Conservation (phyloP, 2,113 vertebrate species). For the Chaetops frenatus region DNA sequence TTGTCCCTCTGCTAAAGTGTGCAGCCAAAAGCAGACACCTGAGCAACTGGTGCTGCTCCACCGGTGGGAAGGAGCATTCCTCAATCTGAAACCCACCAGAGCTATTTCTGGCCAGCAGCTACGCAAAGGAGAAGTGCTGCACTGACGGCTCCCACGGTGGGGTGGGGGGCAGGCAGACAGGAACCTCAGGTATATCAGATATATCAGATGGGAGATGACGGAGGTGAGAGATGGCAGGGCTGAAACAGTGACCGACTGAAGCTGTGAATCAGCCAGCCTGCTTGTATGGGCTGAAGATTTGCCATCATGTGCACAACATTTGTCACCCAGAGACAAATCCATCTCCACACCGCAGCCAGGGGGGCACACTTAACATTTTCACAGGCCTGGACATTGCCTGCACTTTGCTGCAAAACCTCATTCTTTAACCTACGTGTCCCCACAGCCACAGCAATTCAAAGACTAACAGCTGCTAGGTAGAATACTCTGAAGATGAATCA, state of each 20-base stretch:
- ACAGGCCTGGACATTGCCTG: fast-evolving
- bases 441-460: not conserved
- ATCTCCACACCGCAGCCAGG: not conserved
- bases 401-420: not conserved
- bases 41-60: not conserved
- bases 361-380: not conserved
- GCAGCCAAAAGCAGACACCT: not conserved
- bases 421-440: fast-evolving
- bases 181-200: conserved; percentile 12
- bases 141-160: not conserved
- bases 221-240: not conserved
- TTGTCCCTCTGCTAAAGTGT: fast-evolving
- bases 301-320: not conserved
- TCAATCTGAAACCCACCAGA: not conserved
- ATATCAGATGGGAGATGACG: not conserved
- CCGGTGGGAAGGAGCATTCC: not conserved
- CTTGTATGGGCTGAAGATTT: not conserved
- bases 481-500: not conserved
- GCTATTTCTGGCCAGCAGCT: conserved; percentile 15
- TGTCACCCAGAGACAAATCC: not conserved
- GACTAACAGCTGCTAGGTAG: not conserved
- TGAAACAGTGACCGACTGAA: not conserved
- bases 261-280: not conserved
- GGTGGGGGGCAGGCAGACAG: not conserved
- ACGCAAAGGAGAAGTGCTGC: conserved; percentile 31